Percentiles rank a stretch among this genome's conserved stretches.
These are phyloP conservation scores for Actias luna DNA, from an alignment of 2,888 invertebrate genomes.

Conservation along the genomic window DNA sequence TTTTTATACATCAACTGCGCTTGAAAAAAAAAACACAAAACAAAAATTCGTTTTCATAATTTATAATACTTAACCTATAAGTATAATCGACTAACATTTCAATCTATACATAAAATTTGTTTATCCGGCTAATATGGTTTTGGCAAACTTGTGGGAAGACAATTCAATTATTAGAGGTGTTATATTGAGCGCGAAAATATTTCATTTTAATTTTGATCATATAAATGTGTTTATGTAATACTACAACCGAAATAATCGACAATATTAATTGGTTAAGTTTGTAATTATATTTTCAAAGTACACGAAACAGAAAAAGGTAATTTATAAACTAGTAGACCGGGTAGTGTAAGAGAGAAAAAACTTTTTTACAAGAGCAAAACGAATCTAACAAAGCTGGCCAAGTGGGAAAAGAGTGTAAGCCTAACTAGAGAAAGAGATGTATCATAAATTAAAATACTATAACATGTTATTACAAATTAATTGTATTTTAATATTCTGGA, in stretches of 20 bases:
- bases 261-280: neutral
- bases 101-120: neutral
- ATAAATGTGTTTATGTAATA: neutral
- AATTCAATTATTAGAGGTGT: neutral
- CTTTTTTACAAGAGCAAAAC: neutral
- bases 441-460: too few species aligned
- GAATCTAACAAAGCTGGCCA: neutral
- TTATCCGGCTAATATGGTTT: neutral
- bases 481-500: too few species aligned
- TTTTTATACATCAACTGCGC: too few species aligned
- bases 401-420: neutral
- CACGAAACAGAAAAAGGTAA: neutral
- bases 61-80: neutral
- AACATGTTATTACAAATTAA: too few species aligned
- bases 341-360: neutral
- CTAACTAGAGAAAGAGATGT: too few species aligned
- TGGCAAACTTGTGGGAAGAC: neutral
- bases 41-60: too few species aligned
- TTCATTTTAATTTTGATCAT: neutral
- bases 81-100: neutral
- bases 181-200: neutral
- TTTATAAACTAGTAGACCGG: neutral
- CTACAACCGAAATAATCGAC: neutral
- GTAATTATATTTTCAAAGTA: neutral
- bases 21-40: too few species aligned